These are phyloP conservation scores for Fopius arisanus DNA, from an alignment of 1,140 invertebrate genomes.

Conservation along the genomic window DNA sequence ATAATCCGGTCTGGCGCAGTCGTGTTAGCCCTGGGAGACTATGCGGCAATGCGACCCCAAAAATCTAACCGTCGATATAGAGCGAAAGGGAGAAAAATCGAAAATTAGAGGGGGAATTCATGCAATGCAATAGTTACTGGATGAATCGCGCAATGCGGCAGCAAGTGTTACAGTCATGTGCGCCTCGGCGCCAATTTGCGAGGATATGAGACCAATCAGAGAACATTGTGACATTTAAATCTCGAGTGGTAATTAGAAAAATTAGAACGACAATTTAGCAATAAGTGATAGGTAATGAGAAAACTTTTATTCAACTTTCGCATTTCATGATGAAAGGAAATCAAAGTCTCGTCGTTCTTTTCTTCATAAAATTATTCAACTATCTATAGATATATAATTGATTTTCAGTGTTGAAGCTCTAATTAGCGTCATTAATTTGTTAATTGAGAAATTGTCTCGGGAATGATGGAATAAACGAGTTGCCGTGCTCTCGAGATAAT, in stretches of 20 bases:
- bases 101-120: neutral
- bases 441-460: neutral
- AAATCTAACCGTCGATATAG: neutral
- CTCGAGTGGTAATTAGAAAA: neutral
- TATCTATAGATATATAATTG: no score
- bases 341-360: no score
- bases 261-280: no score
- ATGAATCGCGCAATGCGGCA: conserved; percentile 2
- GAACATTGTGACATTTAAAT: neutral
- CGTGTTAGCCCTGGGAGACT: neutral
- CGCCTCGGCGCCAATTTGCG: neutral
- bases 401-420: no score
- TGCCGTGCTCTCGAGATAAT: neutral
- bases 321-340: no score
- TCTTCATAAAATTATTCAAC: no score
- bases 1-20: neutral
- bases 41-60: neutral
- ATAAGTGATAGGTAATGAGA: no score
- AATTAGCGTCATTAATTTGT: neutral
- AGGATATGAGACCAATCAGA: neutral
- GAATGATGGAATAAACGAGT: no score
- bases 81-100: neutral
- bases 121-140: neutral
- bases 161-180: neutral
- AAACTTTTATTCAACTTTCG: no score